Percentiles rank a stretch among this genome's conserved stretches.
phyloP scores from a whole-genome alignment of 2,888 invertebrate species.

The Aleiodes testaceus region DNA sequence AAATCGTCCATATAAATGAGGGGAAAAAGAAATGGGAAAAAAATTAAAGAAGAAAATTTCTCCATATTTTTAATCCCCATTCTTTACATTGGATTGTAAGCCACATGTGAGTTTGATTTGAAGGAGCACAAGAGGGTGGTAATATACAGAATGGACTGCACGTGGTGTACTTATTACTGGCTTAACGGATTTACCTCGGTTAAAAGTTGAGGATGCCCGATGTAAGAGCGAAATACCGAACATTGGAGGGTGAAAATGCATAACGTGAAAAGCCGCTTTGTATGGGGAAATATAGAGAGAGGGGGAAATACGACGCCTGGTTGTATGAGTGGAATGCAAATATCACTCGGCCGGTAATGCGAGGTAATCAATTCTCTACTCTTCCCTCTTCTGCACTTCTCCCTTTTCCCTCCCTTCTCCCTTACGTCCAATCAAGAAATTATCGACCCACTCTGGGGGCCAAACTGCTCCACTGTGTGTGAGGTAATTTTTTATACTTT shows the following conservation, averaged over 20 bases:
- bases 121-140: conserved; percentile 31
- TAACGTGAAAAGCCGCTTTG: conserved; percentile 36
- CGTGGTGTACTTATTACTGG: conserved; percentile 42
- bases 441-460: conserved; percentile 35
- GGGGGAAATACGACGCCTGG: conserved; percentile 48
- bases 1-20: conserved; percentile 48
- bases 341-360: conserved; percentile 69
- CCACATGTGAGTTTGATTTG: conserved; percentile 28
- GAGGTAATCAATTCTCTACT: conserved; percentile 59
- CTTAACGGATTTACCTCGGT: conserved; percentile 43
- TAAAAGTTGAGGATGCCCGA: conserved; percentile 48
- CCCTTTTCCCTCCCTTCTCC: conserved; percentile 21
- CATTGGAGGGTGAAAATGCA: conserved; percentile 20
- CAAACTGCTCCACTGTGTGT: neutral
- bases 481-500: conserved; percentile 15
- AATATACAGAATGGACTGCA: conserved; percentile 37
- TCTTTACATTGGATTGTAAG: conserved; percentile 3
- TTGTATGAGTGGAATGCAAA: conserved; percentile 70
- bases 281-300: conserved; percentile 17
- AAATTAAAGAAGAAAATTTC: conserved; percentile 38
- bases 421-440: conserved; percentile 43
- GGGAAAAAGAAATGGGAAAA: conserved; percentile 40
- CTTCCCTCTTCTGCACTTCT: conserved; percentile 29
- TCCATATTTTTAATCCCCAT: conserved; percentile 32
- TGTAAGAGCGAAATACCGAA: conserved; percentile 45